Evolutionary conservation across 2,888 invertebrate genomes (phyloP).

Genomic region (Boloria euphrosyne): DNA sequence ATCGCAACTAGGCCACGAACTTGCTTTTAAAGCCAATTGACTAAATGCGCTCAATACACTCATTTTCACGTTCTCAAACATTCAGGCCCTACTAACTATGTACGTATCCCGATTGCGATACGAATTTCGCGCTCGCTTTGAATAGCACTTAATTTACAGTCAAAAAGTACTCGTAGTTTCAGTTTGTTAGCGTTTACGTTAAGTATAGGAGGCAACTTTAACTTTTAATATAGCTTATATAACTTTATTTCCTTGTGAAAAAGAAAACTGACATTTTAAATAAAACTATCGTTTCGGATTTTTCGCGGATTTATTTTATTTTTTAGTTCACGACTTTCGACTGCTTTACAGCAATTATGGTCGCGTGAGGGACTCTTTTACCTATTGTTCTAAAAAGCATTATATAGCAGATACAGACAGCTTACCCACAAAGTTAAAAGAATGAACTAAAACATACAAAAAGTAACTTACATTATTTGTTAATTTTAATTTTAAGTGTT

Average conservation of each 20-base stretch:
- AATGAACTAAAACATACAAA: too few species aligned
- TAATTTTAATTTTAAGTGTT: too few species aligned
- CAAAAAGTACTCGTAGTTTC: conserved; percentile 21
- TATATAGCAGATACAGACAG: too few species aligned
- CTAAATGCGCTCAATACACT: conserved; percentile 13
- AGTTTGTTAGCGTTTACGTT: conserved; percentile 22
- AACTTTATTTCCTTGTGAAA: too few species aligned
- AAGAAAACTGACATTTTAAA: background rate
- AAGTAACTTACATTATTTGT: too few species aligned
- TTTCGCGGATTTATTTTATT: too few species aligned
- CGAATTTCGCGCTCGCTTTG: conserved; percentile 28
- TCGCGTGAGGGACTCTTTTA: too few species aligned
- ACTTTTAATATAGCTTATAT: background rate
- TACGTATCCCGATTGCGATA: conserved; percentile 27
- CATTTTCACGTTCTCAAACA: conserved; percentile 20
- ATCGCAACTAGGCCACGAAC: background rate
- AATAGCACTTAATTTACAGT: conserved; percentile 23
- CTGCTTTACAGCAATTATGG: too few species aligned
- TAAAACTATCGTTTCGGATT: too few species aligned
- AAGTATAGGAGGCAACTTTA: conserved; percentile 17
- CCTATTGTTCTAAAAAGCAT: too few species aligned
- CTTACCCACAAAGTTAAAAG: too few species aligned
- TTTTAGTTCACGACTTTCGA: too few species aligned
- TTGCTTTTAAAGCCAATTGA: conserved; percentile 1
- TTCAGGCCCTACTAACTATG: conserved; percentile 26